Evolutionary conservation across 1,140 invertebrate genomes (phyloP), one percentile per base, ranked within the genome.

Genomic region (Phymastichus coffea): DNA sequence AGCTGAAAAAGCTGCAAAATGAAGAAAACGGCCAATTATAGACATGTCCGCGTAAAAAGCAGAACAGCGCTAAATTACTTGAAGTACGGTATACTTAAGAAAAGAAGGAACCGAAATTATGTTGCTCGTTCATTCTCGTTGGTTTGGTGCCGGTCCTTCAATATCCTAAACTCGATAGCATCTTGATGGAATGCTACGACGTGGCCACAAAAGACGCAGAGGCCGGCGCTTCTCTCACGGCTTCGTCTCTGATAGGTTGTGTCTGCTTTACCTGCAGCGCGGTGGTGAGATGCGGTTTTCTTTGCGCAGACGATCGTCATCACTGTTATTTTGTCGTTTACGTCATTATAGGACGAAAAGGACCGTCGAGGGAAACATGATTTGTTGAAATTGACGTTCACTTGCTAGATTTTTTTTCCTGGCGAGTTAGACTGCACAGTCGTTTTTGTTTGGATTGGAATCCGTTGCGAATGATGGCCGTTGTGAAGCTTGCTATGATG

Each of bases 171-270:
- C 66, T 70, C 73, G 74, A 77, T 76, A 77, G 65, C 67, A 75
- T 77, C 75, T 76, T 76, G 74, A 77, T 76, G 75, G 74, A 77
- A 76, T 77, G 74, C 70, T 71, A 67, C 66, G 63, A 67, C 65
- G 64, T 33, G 30, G 14, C 30, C 30, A 14, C 6, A 33, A 33
- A 8, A 33, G 6, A 26, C n/a, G 52, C 6, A 53, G 57, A 33
- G 30, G 17, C 51, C 37, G 51, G 51, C 51, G 51, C 51, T 54
- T 55, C 48, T 53, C 40, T 51, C 47, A 19, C 52, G 51, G 14
- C 25, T 43, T 35, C 28, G 19, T 25, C 19, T 23, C 22, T 35
- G 7, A 19, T 28, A 35, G 19, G 20, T 48, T 22, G 15, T 9
- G 44, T 33, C 19, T 14, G 7, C 12, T 23, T 4, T 15, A 2